Conservation (phyloP, 2,888 invertebrate genomes). For the Nasonovia ribisnigri region DNA sequence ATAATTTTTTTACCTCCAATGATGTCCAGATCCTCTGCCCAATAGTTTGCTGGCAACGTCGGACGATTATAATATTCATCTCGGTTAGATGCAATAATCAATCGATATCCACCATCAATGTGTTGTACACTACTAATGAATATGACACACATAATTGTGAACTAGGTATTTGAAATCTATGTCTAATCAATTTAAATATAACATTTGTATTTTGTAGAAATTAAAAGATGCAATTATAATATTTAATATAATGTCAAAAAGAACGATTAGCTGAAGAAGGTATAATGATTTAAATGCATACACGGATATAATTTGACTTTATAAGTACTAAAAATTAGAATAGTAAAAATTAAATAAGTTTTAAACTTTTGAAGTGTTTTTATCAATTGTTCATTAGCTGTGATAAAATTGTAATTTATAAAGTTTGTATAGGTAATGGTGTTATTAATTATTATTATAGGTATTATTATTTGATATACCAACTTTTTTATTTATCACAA, state of each 20-base stretch:
- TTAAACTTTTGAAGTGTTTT: background rate
- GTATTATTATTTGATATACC: background rate
- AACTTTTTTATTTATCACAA: background rate
- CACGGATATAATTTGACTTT: background rate
- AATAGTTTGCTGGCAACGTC: conserved; percentile 50
- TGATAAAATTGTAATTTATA: background rate
- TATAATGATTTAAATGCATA: background rate
- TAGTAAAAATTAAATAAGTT: background rate
- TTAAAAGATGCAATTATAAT: background rate
- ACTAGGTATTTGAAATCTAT: background rate
- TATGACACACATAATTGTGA: conserved; percentile 36
- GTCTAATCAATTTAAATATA: background rate
- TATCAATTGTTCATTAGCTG: background rate
- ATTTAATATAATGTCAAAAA: background rate
- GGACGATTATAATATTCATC: conserved; percentile 49
- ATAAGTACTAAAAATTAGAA: background rate
- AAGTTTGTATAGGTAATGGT: background rate
- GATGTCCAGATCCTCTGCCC: conserved; percentile 37
- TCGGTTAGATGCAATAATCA: conserved; percentile 56
- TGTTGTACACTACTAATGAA: conserved; percentile 57
- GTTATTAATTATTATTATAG: background rate
- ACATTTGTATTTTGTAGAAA: background rate
- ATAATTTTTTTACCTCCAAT: conserved; percentile 46
- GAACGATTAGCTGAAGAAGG: background rate
- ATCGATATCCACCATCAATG: conserved; percentile 34